phyloP scores from a whole-genome alignment of 2,888 invertebrate genomes.

The Xestobium rufovillosum region DNA sequence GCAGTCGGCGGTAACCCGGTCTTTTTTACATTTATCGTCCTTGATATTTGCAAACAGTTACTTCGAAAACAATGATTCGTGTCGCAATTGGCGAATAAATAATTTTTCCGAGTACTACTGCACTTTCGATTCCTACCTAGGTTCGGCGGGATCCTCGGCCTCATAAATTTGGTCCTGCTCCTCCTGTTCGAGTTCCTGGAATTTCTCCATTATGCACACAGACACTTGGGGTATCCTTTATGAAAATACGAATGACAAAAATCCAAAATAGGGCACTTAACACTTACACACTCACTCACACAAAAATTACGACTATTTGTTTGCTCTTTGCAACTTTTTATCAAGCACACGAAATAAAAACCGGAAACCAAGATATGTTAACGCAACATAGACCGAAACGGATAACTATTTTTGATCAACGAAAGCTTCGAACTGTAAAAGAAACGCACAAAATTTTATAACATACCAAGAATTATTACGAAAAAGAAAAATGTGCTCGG shows the following conservation, averaged over 20 bases:
- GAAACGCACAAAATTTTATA: constrained; percentile 4
- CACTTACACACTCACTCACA: constrained; percentile 24
- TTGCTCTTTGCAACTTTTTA: neutral
- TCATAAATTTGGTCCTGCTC: constrained; percentile 69
- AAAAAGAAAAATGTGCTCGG: constrained; percentile 22
- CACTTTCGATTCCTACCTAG: constrained; percentile 53
- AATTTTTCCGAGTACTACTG: no score
- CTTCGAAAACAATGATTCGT: no score
- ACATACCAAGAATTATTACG: constrained; percentile 23
- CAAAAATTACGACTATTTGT: constrained; percentile 10
- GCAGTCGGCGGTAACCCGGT: no score
- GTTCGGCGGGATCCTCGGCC: constrained; percentile 53
- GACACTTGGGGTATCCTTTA: constrained; percentile 10
- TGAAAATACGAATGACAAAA: constrained; percentile 13
- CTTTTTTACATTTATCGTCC: no score
- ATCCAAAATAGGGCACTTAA: constrained; percentile 20
- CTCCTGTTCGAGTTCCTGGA: constrained; percentile 64
- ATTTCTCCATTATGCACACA: constrained; percentile 54
- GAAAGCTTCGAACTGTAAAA: constrained; percentile 10
- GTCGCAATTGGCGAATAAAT: no score
- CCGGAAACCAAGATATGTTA: constrained; percentile 6
- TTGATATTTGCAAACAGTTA: no score
- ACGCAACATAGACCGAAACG: constrained; percentile 15
- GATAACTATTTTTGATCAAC: constrained; percentile 9
- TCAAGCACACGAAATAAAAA: constrained; percentile 11